Evolutionary conservation across 2,113 vertebrate genomes (phyloP), one percentile per base, ranked within the genome.

Genomic region (Pomatostomus ruficeps): DNA sequence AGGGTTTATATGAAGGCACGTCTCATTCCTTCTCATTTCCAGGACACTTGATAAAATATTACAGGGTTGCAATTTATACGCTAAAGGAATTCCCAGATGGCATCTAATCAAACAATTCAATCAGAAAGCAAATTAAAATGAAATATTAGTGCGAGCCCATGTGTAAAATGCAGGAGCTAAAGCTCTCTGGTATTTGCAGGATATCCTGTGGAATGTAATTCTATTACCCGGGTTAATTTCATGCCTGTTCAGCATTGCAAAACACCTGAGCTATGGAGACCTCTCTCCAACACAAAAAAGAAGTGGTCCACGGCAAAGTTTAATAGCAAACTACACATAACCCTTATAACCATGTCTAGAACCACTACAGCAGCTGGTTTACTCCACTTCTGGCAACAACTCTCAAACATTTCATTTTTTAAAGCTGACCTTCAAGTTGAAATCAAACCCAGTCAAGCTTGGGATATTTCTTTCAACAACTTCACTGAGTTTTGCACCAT

Each of bases 91-190:
- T 88, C 76, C 68, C 84, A 92, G 74, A 83, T 49, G 58, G 68
- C 70, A 97, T 89, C 93, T 97, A 97, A 98, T 97, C 97, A 97
- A 97, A 97, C 95, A 96, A 97, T 91, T 97, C 94, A 95, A 97
- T 97, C 94, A 96, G 96, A 97, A 98, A 97, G 96, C 84, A 97
- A 97, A 98, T 97, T 95, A 97, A 97, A 97, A 96, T 94, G 40
- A 97, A 98, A 91, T 97, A 97, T 86, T 96, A 97, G 73, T 4
- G 0, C 63, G 93, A 91, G 31, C 88, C 68, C 51, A 20, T 66
- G 89, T 89, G 84, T 77, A 92, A 97, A 97, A 96, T 72, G 84
- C 49, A 54, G 88, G 80, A 93, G 72, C 91, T 77, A 87, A 85
- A 93, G 73, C 80, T 35, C 63, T 77, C 76, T 51, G 70, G 62